These are phyloP conservation scores for Cygnus olor DNA, from an alignment of 2,797 vertebrate genomes.

Conservation along the genomic window DNA sequence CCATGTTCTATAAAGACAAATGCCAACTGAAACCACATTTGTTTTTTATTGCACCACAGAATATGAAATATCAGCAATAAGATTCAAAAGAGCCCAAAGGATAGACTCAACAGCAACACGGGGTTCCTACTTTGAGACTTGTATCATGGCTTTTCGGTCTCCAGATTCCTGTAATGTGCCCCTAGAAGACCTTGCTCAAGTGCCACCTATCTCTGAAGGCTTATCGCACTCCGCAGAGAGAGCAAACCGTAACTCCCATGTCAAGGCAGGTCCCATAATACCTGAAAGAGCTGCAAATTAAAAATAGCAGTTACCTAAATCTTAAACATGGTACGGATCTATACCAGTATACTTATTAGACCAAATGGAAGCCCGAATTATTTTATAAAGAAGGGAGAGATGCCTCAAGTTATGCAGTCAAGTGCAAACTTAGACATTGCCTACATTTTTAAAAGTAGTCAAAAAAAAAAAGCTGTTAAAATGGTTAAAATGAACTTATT, in stretches of 20 bases:
- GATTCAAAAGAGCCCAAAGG: not conserved
- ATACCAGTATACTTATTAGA: not conserved
- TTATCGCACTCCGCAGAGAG: not conserved
- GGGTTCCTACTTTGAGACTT: accelerated
- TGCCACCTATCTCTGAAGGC: not conserved
- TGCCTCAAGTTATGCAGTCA: not conserved
- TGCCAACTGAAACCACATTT: slow-evolving; percentile 40
- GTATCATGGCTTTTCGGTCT: not conserved
- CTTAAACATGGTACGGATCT: not conserved
- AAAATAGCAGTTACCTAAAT: not conserved
- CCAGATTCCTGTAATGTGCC: not conserved
- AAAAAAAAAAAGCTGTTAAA: not conserved
- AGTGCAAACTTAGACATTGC: not conserved
- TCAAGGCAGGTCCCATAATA: not conserved
- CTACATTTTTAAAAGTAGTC: not conserved
- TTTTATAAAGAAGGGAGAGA: not conserved
- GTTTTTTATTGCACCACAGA: not conserved
- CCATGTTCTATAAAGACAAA: slow-evolving; percentile 65
- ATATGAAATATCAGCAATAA: not conserved
- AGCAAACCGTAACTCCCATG: not conserved
- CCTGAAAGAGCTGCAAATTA: not conserved
- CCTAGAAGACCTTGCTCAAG: not conserved
- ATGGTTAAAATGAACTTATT: not conserved
- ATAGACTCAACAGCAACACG: not conserved
- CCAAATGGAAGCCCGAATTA: not conserved